Base-by-base conservation (phyloP, 1,140 invertebrate genomes). In the Limonius californicus region DNA sequence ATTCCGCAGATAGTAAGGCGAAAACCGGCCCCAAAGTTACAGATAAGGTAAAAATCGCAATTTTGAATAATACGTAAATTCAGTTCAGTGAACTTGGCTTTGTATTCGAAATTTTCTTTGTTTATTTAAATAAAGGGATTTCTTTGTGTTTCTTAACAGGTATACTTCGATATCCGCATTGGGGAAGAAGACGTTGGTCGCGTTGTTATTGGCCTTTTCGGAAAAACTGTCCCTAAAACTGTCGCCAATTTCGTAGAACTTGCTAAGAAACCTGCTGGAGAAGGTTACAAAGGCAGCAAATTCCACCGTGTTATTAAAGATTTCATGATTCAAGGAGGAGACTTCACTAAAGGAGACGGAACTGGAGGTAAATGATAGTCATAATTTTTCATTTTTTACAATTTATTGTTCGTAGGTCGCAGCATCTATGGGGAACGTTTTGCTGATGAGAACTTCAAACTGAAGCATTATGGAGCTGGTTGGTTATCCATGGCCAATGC, bases 401-500 rank as follows among this genome's bases (percentile, higher is more conserved):
- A 39, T 21, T 54, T 21, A 27, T 21, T 32, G 59, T 68, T 73
- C 75, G 56, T 68, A 92, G 91, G 94, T 61, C 84, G 84, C 39
- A 96, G 94, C 69, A 98, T 99, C 71, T 98, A 94, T 74, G 95
- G 95, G 59, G 91, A 94, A 47, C 86, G 89, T 58, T 98, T 98
- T 76, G 86, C 84, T 43, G 96, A 99, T 83, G 95, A 98, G 75
- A 98, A 98, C 81, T 99, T 98, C 82, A 97, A 97, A 79, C 83
- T 99, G 70, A 95, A 94, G 73, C 97, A 99, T 75, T 96, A 95
- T 77, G 95, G 95, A 55, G 87, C 95, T 74, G 97, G 97, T 57
- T 97, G 94, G 92, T 76, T 97, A 54, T 95, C 92, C 0, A 98
- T 98, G 95, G 95, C 95, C 55, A 97, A 98, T 79, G 91, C 94